A percentile compares a stretch with the other conserved stretches of the same genome.
Conservation (phyloP, 2,888 invertebrate genomes). For the Acrocyrtus sp. region DNA sequence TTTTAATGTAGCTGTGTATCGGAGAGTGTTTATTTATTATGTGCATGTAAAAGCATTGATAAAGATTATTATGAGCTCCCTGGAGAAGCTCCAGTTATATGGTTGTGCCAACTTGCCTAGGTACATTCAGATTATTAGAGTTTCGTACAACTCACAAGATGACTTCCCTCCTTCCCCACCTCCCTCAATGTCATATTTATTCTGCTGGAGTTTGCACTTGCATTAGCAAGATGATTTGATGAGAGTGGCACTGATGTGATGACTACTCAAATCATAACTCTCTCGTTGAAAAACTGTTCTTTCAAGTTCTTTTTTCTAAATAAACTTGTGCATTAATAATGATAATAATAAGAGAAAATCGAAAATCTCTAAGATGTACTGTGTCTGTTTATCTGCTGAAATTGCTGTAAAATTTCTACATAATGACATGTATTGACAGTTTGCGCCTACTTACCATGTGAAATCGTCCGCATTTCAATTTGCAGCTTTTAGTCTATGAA, state of each 20-base stretch:
- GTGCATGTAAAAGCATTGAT: too few species aligned
- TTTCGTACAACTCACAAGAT: slow-evolving; percentile 1
- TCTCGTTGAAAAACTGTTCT: too few species aligned
- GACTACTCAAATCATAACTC: not conserved
- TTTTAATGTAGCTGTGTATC: too few species aligned
- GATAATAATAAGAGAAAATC: not conserved
- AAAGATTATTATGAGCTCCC: too few species aligned
- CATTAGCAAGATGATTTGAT: not conserved
- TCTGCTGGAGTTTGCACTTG: not conserved
- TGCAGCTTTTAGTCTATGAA: too few species aligned
- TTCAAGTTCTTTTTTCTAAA: not conserved
- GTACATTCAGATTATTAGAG: slow-evolving; percentile 31
- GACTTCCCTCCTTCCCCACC: not conserved
- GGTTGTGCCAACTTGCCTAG: too few species aligned
- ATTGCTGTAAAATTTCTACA: not conserved
- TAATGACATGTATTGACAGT: too few species aligned
- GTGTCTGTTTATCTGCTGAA: not conserved
- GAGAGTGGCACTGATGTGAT: too few species aligned
- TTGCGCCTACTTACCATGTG: too few species aligned
- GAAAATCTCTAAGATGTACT: not conserved
- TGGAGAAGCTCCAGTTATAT: too few species aligned
- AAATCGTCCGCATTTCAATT: too few species aligned
- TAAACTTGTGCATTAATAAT: not conserved
- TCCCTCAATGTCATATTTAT: not conserved
- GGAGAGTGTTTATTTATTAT: too few species aligned